Conservation (phyloP, 1,140 invertebrate genomes). For the Triops cancriformis region DNA sequence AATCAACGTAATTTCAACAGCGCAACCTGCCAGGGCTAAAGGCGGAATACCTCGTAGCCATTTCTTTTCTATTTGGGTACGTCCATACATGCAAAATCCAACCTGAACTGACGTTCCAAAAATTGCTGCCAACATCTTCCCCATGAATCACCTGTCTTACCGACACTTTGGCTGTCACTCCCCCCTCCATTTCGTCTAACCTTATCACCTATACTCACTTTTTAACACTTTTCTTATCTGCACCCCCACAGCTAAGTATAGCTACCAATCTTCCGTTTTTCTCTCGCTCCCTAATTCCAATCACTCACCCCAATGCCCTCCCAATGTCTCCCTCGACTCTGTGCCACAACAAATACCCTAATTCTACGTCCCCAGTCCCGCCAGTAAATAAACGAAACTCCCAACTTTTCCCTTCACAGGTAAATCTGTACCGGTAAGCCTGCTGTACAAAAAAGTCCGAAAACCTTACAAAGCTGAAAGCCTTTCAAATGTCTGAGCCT, state of each 20-base stretch:
- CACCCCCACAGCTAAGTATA: neutral
- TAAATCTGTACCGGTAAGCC: too few species aligned
- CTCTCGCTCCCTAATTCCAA: neutral
- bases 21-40: too few species aligned
- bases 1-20: too few species aligned
- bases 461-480: neutral
- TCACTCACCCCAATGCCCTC: neutral
- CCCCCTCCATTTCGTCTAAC: neutral
- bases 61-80: too few species aligned
- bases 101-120: neutral
- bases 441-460: neutral
- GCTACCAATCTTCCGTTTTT: neutral
- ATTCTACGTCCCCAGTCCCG: too few species aligned
- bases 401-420: too few species aligned
- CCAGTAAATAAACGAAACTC: too few species aligned
- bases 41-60: too few species aligned
- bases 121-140: neutral
- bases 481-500: constrained; percentile 7
- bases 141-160: constrained; percentile 9
- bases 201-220: neutral
- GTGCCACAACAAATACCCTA: too few species aligned
- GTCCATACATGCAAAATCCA: too few species aligned
- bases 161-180: neutral
- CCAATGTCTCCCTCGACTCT: too few species aligned
- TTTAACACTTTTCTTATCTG: neutral